phyloP scores from a whole-genome alignment of 2,888 invertebrate genomes.

The Laothoe populi region DNA sequence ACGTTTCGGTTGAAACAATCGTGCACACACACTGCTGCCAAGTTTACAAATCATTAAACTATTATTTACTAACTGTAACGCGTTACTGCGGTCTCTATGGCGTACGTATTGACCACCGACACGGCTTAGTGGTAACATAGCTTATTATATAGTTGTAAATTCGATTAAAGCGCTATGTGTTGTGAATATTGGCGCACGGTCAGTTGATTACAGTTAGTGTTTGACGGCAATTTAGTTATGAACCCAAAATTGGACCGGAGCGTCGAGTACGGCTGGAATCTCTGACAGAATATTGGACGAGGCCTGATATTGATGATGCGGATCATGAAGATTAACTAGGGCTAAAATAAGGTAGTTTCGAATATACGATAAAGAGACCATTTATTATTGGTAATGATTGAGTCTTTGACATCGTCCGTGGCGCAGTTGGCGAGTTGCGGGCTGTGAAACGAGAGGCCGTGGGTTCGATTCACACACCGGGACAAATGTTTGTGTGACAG shows the following conservation, averaged over 20 bases:
- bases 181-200: not conserved
- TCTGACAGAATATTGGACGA: not conserved
- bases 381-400: no score
- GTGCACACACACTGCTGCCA: conserved; percentile 31
- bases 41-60: conserved; percentile 37
- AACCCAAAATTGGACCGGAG: not conserved
- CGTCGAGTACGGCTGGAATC: not conserved
- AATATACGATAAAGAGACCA: no score
- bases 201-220: conserved; percentile 1
- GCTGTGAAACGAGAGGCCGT: no score
- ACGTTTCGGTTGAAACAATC: conserved; percentile 31
- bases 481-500: no score
- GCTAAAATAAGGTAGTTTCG: not conserved
- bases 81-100: conserved; percentile 32
- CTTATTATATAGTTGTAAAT: not conserved
- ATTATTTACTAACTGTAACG: conserved; percentile 37
- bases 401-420: no score
- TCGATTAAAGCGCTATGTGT: not conserved
- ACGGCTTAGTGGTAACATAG: conserved; percentile 11
- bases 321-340: not conserved
- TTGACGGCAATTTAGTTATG: not conserved
- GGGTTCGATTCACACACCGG: no score
- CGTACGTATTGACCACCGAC: conserved; percentile 15
- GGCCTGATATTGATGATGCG: not conserved
- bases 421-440: no score